Evolutionary conservation across 1,140 invertebrate genomes (phyloP), one percentile per base, ranked within the genome.

Genomic region (Theocolax elegans): DNA sequence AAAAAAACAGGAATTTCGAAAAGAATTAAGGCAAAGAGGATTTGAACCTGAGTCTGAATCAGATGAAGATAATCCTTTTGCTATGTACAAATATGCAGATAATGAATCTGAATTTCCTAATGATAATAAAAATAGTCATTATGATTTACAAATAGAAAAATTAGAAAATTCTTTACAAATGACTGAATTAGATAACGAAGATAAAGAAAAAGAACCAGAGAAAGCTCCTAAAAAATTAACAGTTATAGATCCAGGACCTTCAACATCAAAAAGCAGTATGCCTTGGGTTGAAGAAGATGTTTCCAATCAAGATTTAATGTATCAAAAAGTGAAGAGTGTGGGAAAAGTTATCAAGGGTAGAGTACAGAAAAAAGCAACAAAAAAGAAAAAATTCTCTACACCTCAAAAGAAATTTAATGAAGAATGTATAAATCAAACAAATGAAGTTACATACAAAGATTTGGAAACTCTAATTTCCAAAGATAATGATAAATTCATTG

Each of bases 31-130:
- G 63, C 56, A 69, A 4, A 59, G 76, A 60, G 81, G 80, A n/a
- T 81, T 81, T 67, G 70, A 66, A 19, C 67, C 71, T 15, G 74
- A 80, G 53, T 83, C 80, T 0, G 80, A 82, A 13, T 80, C 78
- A 17, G 80, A 81, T 54, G 80, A 83, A 42, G 79, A 83, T 27
- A 79, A 75, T 71, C 78, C 75, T 0, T 78, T 79, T 68, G 75
- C 74, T 7, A 70, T 76, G 9, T 77, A 81, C 27, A 76, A 79
- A 62, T 67, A 71, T 54, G 8, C 19, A 13, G 40, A 48, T 10
- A 23, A 51, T 23, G 74, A 73, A 40, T 38, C 75, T 35, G 62
- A 75, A 15, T 3, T 8, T 10, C 53, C 17, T 1, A 53, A 74
- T 12, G 17, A 19, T 15, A 23, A 7, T 8, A 31, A 27, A 54